Percentiles rank a stretch among this genome's conserved stretches.
phyloP scores from a whole-genome alignment of 2,797 vertebrate genomes.

The Sarcophilus harrisii region DNA sequence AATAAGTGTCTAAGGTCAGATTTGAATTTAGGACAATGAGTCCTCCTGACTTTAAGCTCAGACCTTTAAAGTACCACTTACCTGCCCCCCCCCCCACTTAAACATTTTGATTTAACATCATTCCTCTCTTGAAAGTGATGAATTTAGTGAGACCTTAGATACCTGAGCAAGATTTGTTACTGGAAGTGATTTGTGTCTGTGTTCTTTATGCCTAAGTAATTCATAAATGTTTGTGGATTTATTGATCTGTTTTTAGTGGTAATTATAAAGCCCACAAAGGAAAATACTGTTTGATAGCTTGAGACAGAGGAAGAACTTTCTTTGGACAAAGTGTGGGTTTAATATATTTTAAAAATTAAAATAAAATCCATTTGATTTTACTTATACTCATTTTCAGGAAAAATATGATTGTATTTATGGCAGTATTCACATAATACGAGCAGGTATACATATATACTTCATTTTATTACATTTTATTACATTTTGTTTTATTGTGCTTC shows the following conservation, averaged over 20 bases:
- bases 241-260: background rate
- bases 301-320: background rate
- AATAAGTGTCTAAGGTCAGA: background rate
- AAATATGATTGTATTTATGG: background rate
- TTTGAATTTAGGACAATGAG: background rate
- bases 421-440: background rate
- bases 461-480: background rate
- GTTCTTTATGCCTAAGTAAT: background rate
- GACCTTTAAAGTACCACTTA: background rate
- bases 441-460: background rate
- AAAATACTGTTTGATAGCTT: background rate
- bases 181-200: background rate
- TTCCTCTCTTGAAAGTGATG: background rate
- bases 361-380: background rate
- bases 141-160: background rate
- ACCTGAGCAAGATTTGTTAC: too few species aligned
- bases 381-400: background rate
- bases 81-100: background rate
- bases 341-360: background rate
- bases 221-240: background rate
- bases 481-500: background rate
- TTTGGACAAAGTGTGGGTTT: background rate
- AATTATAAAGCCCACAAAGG: background rate
- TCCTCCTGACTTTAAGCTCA: background rate
- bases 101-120: background rate